Conservation (phyloP, 37 sponge, comb jelly and placozoan species). For the Mnemiopsis leidyi region DNA sequence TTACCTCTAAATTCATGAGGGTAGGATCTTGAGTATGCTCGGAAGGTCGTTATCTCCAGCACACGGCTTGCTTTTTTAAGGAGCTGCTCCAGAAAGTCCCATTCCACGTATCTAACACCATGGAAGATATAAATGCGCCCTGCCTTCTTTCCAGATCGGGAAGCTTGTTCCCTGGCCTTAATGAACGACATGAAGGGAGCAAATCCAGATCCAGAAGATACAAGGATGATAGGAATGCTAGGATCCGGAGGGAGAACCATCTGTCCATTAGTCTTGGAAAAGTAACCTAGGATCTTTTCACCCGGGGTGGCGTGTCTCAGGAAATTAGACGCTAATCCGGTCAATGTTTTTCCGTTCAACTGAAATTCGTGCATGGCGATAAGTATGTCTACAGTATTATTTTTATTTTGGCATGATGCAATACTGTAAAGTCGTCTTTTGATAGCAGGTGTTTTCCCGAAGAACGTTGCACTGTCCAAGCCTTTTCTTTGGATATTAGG, state of each 20-base stretch:
- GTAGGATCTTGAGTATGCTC: neutral
- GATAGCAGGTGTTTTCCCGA: neutral
- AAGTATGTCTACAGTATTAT: neutral
- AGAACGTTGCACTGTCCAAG: neutral
- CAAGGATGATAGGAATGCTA: neutral
- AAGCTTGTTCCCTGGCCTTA: neutral
- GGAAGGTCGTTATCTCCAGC: neutral
- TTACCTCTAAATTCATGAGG: neutral
- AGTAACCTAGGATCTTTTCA: neutral
- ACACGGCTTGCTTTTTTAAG: neutral
- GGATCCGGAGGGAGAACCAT: neutral
- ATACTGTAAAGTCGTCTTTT: constrained; percentile 6
- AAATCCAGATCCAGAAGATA: neutral
- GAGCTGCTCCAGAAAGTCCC: neutral
- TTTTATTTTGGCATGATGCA: neutral
- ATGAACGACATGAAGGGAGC: constrained; percentile 19
- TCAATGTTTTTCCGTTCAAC: neutral
- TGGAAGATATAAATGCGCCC: neutral
- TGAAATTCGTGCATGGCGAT: neutral
- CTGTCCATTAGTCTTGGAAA: neutral
- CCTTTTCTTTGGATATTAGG: neutral
- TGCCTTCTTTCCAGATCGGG: neutral
- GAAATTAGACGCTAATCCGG: neutral
- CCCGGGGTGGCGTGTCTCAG: neutral
- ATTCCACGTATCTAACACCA: neutral